Percentiles rank a stretch among this genome's conserved stretches.
Conservation (phyloP, 2,113 vertebrate genomes). For the Pteronura brasiliensis region DNA sequence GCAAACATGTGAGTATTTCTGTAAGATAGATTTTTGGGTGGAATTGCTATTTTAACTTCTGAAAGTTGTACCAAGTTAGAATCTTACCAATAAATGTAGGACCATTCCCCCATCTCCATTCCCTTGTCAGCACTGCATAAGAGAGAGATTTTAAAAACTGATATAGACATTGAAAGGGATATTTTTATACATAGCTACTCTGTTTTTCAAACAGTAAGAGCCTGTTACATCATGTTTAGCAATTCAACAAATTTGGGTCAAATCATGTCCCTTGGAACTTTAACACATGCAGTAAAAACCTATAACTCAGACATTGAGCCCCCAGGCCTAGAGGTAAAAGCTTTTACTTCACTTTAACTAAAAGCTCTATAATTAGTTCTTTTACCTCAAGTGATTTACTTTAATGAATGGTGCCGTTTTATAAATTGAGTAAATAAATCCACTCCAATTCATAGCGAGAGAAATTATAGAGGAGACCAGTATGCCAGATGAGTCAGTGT, state of each 20-base stretch:
- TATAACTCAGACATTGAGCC: neutral
- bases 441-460: slow-evolving; percentile 13
- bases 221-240: slow-evolving; percentile 6
- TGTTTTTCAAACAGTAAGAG: slow-evolving; percentile 43
- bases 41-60: neutral
- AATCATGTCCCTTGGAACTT: slow-evolving; percentile 25
- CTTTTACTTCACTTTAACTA: slow-evolving; percentile 46
- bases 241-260: slow-evolving; percentile 38
- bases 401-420: slow-evolving; percentile 59
- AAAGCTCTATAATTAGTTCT: slow-evolving; percentile 61
- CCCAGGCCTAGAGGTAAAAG: neutral
- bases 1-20: neutral
- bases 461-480: slow-evolving; percentile 9
- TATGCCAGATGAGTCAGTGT: neutral
- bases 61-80: neutral
- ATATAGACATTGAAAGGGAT: neutral
- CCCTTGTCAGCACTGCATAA: neutral
- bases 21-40: neutral
- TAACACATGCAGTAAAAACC: slow-evolving; percentile 33
- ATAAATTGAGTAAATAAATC: slow-evolving; percentile 53
- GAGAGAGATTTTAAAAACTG: neutral
- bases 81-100: neutral
- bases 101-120: neutral
- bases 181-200: slow-evolving; percentile 5
- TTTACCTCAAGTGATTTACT: slow-evolving; percentile 56